These are phyloP conservation scores for Trachelus troglodyta DNA, from an alignment of 2,888 invertebrate genomes.

Conservation along the genomic window DNA sequence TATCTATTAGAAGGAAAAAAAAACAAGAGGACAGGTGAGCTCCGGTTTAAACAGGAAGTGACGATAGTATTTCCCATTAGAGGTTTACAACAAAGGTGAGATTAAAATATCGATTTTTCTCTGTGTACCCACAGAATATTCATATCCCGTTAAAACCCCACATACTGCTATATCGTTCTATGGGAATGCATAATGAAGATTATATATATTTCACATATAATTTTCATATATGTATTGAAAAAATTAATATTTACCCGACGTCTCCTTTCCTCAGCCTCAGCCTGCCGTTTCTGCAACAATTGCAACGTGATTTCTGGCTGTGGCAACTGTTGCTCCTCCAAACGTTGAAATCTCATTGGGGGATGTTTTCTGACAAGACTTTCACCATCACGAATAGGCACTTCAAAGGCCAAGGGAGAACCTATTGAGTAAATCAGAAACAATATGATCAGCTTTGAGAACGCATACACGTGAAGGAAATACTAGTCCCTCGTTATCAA, in stretches of 20 bases:
- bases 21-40: neutral
- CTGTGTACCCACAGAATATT: neutral
- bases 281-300: slow-evolving; percentile 77
- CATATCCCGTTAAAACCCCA: neutral
- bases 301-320: slow-evolving; percentile 70
- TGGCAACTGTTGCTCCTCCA: slow-evolving; percentile 73
- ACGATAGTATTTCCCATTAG: neutral
- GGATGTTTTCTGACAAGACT: slow-evolving; percentile 72
- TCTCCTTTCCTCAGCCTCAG: slow-evolving; percentile 78
- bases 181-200: neutral
- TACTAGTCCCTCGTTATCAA: neutral
- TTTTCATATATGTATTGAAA: neutral
- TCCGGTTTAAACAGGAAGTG: neutral
- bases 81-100: neutral
- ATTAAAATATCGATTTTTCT: neutral
- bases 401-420: slow-evolving; percentile 40
- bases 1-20: slow-evolving; percentile 32
- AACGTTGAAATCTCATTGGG: slow-evolving; percentile 75
- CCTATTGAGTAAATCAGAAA: slow-evolving; percentile 21
- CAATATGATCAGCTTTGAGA: neutral
- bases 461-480: neutral
- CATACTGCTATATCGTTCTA: neutral
- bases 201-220: neutral
- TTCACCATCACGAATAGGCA: slow-evolving; percentile 36
- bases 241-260: slow-evolving; percentile 63